Evolutionary conservation across 1,140 invertebrate species (phyloP).

Genomic region (Battus philenor): DNA sequence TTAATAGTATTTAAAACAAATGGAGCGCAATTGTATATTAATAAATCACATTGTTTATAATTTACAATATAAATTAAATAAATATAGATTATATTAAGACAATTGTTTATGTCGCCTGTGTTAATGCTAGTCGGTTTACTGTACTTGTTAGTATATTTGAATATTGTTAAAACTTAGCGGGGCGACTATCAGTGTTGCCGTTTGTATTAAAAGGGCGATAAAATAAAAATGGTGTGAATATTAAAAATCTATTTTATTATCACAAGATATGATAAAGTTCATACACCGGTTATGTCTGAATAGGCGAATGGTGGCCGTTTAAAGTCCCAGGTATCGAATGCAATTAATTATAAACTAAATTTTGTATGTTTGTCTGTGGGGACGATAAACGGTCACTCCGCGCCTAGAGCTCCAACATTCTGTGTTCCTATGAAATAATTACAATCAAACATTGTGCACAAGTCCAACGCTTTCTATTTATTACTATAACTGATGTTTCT

Average conservation of each 20-base stretch:
- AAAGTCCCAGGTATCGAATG: neutral
- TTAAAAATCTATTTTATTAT: conserved; percentile 23
- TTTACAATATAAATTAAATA: neutral
- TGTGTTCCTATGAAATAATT: too few species aligned
- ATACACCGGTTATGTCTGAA: conserved; percentile 9
- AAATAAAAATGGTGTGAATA: conserved; percentile 20
- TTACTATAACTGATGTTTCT: too few species aligned
- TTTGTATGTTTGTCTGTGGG: neutral
- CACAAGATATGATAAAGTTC: conserved; percentile 24
- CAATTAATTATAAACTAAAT: conserved; percentile 6
- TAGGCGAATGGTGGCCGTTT: neutral
- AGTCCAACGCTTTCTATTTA: too few species aligned
- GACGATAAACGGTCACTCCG: too few species aligned
- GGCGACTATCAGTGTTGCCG: neutral
- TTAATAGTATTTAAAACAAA: neutral
- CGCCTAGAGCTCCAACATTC: neutral
- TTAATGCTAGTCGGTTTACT: neutral
- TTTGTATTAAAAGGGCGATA: neutral
- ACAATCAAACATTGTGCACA: too few species aligned
- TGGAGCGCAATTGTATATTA: neutral
- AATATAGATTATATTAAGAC: neutral
- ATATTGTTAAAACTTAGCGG: conserved; percentile 1
- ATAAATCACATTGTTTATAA: neutral
- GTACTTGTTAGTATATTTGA: neutral
- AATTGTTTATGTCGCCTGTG: neutral